Evolutionary conservation across 2,888 invertebrate species (phyloP).

Genomic region (Stenotaenia linearis): DNA sequence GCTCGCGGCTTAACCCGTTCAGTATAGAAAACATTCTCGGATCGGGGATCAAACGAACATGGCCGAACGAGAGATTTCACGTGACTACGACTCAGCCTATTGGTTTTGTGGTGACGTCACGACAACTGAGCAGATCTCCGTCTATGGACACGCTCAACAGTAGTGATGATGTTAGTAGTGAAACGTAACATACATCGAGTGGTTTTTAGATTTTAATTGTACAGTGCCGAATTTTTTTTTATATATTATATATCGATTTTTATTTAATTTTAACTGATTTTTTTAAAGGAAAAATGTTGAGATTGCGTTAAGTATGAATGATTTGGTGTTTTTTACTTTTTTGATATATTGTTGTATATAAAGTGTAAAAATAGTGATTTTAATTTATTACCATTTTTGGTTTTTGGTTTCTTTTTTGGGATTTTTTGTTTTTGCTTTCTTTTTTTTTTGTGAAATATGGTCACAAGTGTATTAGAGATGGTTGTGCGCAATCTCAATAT

Average conservation of each 20-base stretch:
- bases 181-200: not conserved
- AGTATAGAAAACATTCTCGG: constrained; percentile 77
- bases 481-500: not conserved
- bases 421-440: too few species aligned
- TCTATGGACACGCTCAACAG: not conserved
- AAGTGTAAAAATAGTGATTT: not conserved
- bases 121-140: not conserved
- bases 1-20: constrained; percentile 61
- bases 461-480: not conserved
- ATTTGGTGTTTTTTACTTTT: not conserved
- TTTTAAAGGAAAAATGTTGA: not conserved
- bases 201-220: not conserved
- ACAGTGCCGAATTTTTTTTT: not conserved
- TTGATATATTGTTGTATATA: not conserved
- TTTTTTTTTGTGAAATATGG: not conserved
- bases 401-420: too few species aligned
- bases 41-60: not conserved
- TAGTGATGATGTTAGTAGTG: not conserved
- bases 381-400: too few species aligned
- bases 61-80: not conserved
- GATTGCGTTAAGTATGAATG: not conserved
- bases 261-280: not conserved
- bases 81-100: constrained; percentile 27
- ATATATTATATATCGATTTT: not conserved
- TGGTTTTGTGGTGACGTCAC: constrained; percentile 9